Evolutionary conservation across 1,140 invertebrate species (phyloP).

Genomic region (Saccostrea glomerata): DNA sequence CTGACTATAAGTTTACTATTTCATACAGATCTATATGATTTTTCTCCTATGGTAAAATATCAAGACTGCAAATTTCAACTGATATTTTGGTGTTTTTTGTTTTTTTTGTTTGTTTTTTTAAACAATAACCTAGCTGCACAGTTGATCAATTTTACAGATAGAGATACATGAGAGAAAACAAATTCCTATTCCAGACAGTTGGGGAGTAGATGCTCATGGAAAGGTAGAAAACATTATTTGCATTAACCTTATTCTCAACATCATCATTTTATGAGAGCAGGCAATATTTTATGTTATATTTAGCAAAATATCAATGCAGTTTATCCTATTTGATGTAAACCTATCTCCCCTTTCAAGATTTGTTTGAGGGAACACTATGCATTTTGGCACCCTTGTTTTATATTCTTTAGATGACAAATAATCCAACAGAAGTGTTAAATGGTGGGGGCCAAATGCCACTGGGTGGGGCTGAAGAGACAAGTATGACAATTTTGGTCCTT

Average conservation of each 20-base stretch:
- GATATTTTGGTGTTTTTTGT: too few relatives aligned
- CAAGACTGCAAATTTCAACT: too few relatives aligned
- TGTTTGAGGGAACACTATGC: neutral
- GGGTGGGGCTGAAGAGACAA: conserved; percentile 67
- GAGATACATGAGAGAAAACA: conserved; percentile 70
- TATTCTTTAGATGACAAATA: conserved; percentile 60
- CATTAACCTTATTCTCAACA: neutral
- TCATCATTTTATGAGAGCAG: neutral
- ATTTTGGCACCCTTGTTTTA: neutral
- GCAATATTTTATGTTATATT: neutral
- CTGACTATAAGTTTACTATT: too few relatives aligned
- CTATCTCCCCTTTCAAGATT: neutral
- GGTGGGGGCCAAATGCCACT: conserved; percentile 67
- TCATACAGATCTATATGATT: too few relatives aligned
- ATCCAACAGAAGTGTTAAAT: conserved; percentile 64
- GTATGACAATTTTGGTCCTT: conserved; percentile 38
- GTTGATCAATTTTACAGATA: conserved; percentile 59
- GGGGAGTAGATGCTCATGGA: conserved; percentile 69
- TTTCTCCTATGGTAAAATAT: too few relatives aligned
- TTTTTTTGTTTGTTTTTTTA: too few relatives aligned
- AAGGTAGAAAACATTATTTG: conserved; percentile 54
- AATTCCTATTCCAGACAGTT: conserved; percentile 66
- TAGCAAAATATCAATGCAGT: too few relatives aligned
- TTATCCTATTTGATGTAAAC: neutral
- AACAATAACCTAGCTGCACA: too few relatives aligned